Conservation (phyloP, 2,113 vertebrate species). For the Panthera uncia region DNA sequence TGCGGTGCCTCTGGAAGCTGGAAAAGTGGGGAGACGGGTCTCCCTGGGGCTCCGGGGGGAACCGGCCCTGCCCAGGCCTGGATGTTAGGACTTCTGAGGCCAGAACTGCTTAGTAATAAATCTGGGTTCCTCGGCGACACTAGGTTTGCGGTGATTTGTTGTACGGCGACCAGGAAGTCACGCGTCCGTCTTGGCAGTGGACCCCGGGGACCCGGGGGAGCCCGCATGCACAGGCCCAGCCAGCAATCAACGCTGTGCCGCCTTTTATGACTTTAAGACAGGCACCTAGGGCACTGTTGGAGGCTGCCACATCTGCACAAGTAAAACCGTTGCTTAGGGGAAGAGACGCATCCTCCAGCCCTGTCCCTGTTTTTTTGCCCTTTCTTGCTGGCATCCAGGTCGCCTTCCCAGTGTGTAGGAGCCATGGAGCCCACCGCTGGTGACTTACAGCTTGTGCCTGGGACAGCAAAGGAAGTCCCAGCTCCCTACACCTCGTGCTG, state of each 20-base stretch:
- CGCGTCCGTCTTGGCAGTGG: neutral
- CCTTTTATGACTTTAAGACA: too few relatives aligned
- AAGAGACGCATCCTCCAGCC: neutral
- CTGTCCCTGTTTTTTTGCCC: neutral
- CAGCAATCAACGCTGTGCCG: rapidly evolving
- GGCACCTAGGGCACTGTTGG: neutral
- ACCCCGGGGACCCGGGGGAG: rapidly evolving
- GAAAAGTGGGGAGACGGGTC: too few relatives aligned
- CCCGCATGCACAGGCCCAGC: neutral
- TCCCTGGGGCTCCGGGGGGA: too few relatives aligned
- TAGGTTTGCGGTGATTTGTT: neutral
- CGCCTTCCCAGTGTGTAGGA: neutral
- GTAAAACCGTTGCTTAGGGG: neutral
- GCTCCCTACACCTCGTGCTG: neutral
- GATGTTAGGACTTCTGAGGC: neutral
- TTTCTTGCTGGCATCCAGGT: constrained; percentile 20
- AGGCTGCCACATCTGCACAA: neutral
- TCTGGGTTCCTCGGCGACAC: neutral
- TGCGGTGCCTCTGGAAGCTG: too few relatives aligned
- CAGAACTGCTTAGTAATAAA: neutral
- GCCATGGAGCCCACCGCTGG: constrained; percentile 73
- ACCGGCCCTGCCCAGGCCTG: neutral
- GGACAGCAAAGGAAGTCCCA: neutral
- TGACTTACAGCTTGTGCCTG: constrained; percentile 4
- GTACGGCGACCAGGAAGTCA: too few relatives aligned